Base-by-base conservation (phyloP, 37 sponge, comb jelly and placozoan species). In the Beroe forskalii region DNA sequence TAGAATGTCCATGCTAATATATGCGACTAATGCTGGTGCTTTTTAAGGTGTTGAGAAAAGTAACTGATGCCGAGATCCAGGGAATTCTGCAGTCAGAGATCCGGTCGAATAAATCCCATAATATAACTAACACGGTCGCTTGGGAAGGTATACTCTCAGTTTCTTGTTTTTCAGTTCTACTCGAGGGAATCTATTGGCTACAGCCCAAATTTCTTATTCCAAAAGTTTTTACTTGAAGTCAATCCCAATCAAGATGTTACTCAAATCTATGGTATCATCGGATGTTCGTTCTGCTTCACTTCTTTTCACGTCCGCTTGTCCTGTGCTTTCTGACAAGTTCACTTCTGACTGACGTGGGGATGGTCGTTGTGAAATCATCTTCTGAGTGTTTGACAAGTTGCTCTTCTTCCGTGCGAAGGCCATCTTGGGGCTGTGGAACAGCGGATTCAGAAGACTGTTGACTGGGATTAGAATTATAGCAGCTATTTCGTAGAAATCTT, bases 391-490 rank as follows among this genome's bases (percentile, higher is more conserved):
- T n/a, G n/a, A n/a, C n/a, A n/a, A n/a, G n/a, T n/a, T n/a, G 12
- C 55, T 48, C 55, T 12, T 6, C 12, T 48, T 48, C 55, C 12
- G 6, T 48, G 55, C 55, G 12, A 48, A 48, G 12, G 55, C 55
- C 6, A 12, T 12, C 12, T 48, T 48, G 17, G 86, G 86, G 35
- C 55, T 44, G 31, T 80, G 86, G 86, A 80, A 80, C 24, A 80
- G 23, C 2, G 86, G 86, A 48, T 80, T 80, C 4, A 80, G 48
- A 0, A 80, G 4, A 41, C 55, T 44, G 55, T 80, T 80, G 4
- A 44, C 86, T 6, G 86, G 86, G 86, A 80, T 42, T 23, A 80
- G 86, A 22, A 80, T 37, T 43, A 80, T 43, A 41, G 43, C 66
- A 6, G 31, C 66, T 22, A 64, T 27, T 27, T 64, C 66, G 31